Evolutionary conservation across 2,113 vertebrate genomes (phyloP), one percentile per base, ranked within the genome.

Genomic region (Etia nguti): DNA sequence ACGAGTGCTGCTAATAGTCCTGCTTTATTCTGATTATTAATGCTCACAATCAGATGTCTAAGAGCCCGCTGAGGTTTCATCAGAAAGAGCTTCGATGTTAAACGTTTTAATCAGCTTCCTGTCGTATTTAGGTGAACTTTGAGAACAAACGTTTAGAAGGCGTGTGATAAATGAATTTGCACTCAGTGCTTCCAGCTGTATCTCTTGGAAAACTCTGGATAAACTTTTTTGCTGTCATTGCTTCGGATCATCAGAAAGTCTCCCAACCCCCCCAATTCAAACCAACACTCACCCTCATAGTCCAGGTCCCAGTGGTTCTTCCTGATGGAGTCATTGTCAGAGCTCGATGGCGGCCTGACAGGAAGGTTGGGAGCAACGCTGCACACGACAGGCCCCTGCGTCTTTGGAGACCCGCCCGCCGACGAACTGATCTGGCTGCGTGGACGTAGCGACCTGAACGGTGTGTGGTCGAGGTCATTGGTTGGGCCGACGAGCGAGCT

Each of bases 351-450:
- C 0, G 97, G 96, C 0, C 95, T 93, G 0, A 96, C 93, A 0
- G 98, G 99, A 36, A 99, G 96, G 90, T 99, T 97, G 22, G 99
- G 99, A 13, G 98, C 98, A 84, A 99, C 99, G 0, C 98, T 99
- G 96, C 99, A 99, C 86, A 99, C 97, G 1, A 98, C 96, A 0
- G 97, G 97, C 56, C 97, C 95, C 31, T 97, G 95, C 1, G 94
- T 93, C 91, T 96, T 97, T 0, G 95, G 95, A 36, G 90, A 91
- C 0, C 96, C 92, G 29, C 95, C 94, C 8, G 82, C 89, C 0
- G 88, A 91, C 0, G 97, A 95, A 1, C 96, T 95, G 0, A 95
- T 95, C 89, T 90, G 93, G 77, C 52, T 50, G 68, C 48, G 83
- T 9, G 92, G 92, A 92, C 97, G 96, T 43, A 96, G 93, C n/a